Percentiles rank a stretch among this genome's conserved stretches.
These are phyloP conservation scores for Ochotona princeps DNA, from an alignment of 2,113 vertebrate genomes.

Conservation along the genomic window DNA sequence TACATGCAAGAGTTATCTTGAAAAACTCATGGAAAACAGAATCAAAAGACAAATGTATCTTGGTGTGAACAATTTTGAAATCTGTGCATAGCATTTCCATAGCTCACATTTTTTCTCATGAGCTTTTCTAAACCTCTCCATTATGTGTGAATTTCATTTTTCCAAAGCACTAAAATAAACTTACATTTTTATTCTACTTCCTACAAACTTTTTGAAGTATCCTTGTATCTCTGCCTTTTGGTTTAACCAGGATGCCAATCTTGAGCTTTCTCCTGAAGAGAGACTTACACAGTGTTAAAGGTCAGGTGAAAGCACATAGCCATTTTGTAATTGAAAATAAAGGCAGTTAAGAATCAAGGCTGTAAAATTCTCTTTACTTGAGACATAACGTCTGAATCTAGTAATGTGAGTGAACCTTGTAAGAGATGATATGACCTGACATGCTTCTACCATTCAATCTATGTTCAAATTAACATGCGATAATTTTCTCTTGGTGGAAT, in stretches of 20 bases:
- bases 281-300: not conserved
- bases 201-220: too few species aligned
- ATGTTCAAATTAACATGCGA: conserved; percentile 29
- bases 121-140: too few species aligned
- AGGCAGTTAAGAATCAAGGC: not conserved
- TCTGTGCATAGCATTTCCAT: too few species aligned
- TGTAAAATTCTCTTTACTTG: not conserved
- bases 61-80: too few species aligned
- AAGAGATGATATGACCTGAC: not conserved
- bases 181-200: too few species aligned
- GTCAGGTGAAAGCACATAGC: not conserved
- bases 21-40: too few species aligned
- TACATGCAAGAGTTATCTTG: not conserved
- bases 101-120: too few species aligned
- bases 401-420: not conserved
- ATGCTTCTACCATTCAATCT: conserved; percentile 4
- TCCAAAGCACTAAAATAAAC: too few species aligned
- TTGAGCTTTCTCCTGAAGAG: not conserved
- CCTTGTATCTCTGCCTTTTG: not conserved
- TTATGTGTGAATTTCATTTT: too few species aligned
- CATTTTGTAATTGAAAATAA: conserved; percentile 33
- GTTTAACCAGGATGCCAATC: not conserved
- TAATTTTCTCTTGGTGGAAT: conserved; percentile 22
- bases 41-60: too few species aligned
- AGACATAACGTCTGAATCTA: not conserved